Conservation (phyloP, 2,113 vertebrate species). For the Solenodon paradoxus region DNA sequence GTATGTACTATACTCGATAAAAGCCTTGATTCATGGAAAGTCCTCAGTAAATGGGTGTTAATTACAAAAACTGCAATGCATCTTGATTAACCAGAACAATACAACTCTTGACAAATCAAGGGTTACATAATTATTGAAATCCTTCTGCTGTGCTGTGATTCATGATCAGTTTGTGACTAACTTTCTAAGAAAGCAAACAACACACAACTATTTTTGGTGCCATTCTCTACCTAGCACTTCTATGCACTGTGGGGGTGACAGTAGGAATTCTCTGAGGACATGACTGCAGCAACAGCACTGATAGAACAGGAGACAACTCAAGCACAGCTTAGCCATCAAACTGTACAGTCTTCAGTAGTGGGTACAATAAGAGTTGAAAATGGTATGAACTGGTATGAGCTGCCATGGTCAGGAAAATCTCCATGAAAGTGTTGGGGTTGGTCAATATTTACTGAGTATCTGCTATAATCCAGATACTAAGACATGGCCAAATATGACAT, state of each 20-base stretch:
- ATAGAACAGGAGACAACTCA: not conserved
- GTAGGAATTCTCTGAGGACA: not conserved
- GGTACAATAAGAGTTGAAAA: not conserved
- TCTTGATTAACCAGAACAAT: not conserved
- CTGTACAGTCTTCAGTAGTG: not conserved
- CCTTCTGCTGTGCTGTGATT: not conserved
- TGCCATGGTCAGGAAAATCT: not conserved
- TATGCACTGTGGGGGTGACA: not conserved
- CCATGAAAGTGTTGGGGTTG: not conserved
- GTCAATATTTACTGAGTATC: not conserved
- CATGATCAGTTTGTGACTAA: not conserved
- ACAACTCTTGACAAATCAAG: not conserved
- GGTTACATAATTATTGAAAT: not conserved
- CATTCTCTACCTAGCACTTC: not conserved
- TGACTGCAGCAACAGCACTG: not conserved
- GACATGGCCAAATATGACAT: not conserved
- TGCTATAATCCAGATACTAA: not conserved
- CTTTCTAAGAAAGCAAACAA: not conserved
- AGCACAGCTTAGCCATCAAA: not conserved
- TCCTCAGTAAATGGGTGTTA: not conserved
- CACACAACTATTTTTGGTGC: not conserved
- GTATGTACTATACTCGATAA: not conserved
- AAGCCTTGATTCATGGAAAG: not conserved
- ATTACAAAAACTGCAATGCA: not conserved
- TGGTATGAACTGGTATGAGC: not conserved